These are phyloP conservation scores for Nebria salina DNA, from an alignment of 2,888 invertebrate genomes.

Conservation along the genomic window DNA sequence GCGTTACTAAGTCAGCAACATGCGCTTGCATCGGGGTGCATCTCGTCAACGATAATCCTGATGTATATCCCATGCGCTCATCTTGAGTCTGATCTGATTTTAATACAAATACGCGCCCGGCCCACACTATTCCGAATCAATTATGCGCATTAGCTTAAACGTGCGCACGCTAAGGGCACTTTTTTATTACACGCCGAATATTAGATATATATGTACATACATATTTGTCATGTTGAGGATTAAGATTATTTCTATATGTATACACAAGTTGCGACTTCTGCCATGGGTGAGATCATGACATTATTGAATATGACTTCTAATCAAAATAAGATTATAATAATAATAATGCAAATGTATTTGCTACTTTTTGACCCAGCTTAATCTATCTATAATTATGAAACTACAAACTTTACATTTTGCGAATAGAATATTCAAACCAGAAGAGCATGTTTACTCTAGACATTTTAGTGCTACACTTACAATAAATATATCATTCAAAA, in stretches of 20 bases:
- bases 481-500: no score
- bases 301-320: no score
- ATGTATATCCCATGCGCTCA: conserved; percentile 5
- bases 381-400: no score
- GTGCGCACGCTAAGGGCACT: not conserved
- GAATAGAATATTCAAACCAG: no score
- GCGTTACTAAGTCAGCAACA: not conserved
- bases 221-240: not conserved
- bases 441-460: no score
- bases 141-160: conserved; percentile 34
- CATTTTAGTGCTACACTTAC: no score
- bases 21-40: not conserved
- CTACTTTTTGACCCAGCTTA: no score
- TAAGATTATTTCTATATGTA: not conserved
- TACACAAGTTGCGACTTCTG: no score
- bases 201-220: not conserved
- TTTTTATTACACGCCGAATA: conserved; percentile 7
- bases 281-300: no score
- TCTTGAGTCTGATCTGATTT: conserved; percentile 4
- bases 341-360: no score
- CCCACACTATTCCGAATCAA: conserved; percentile 33
- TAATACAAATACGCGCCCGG: conserved; percentile 20
- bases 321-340: no score
- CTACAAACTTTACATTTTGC: no score
- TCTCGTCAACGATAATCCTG: conserved; percentile 27